Evolutionary conservation across 2,888 invertebrate species (phyloP), one percentile per base, ranked within the genome.

Genomic region (Diloba caeruleocephala): DNA sequence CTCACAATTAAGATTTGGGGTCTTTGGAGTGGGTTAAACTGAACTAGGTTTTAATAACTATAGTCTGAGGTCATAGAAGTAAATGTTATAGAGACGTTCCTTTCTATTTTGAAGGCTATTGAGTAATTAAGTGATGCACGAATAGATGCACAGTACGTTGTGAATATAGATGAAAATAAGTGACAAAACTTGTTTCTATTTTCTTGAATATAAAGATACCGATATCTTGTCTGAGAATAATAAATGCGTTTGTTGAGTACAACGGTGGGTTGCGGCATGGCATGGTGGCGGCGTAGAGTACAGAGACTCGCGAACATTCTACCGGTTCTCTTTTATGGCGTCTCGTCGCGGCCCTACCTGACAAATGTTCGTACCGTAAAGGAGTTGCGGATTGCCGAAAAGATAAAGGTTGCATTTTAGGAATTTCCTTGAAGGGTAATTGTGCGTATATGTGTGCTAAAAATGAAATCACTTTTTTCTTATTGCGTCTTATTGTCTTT

Each of bases 291-390:
- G 53, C 48, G 23, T 23, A 21, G 21, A 7, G 38, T 33, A 21
- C 71, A 60, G 61, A 73, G 53, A 56, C 65, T 63, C 55, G 68
- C 62, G 62, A 56, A 76, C 84, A 89, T 88, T 87, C 87, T 84
- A 85, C 87, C 65, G 70, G 84, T 81, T 78, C 76, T 75, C 87
- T 74, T 85, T 83, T 88, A 88, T 76, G 88, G 85, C 51, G 60
- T 58, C 60, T 71, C 73, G 50, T 69, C 65, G 72, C 75, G 66
- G 68, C 70, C 70, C 71, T 65, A 61, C 75, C 69, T 72, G 67
- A 78, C 76, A 74, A 71, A 76, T 71, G 57, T 56, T 59, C 59
- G 45, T 49, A 49, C 64, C 58, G 57, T 65, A 66, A 63, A 67
- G 54, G 56, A 59, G 19, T 52, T 45, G 42, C 33, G 56, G 53